phyloP scores from a whole-genome alignment of 2,888 invertebrate species.

The Lymantria monacha region DNA sequence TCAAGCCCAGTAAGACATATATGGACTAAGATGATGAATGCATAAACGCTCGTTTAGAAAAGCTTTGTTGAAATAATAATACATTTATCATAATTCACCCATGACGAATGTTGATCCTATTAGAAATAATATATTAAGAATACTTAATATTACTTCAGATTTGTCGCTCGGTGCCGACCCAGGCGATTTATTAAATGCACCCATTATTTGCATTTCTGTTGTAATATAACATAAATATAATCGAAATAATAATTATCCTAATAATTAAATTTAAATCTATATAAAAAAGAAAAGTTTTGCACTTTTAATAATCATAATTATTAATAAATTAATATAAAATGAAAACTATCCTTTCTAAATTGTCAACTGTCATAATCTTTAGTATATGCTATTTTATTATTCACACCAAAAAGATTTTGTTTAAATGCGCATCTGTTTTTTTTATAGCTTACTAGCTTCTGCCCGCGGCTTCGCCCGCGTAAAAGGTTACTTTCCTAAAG shows the following conservation, averaged over 20 bases:
- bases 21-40: too few species aligned
- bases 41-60: too few species aligned
- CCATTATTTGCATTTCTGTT: neutral
- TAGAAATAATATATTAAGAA: neutral
- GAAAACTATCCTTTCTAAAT: neutral
- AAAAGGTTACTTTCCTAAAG: too few species aligned
- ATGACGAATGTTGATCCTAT: too few species aligned
- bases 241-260: slow-evolving; percentile 5
- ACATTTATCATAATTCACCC: too few species aligned
- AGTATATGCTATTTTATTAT: neutral
- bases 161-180: neutral
- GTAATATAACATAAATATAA: neutral
- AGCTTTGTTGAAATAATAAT: too few species aligned
- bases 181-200: neutral
- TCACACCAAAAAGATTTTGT: neutral
- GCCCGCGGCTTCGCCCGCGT: too few species aligned
- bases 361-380: slow-evolving; percentile 1
- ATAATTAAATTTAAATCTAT: slow-evolving; percentile 9
- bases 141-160: slow-evolving; percentile 4
- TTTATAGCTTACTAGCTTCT: too few species aligned
- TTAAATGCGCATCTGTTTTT: too few species aligned
- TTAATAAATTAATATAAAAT: slow-evolving; percentile 17
- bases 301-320: slow-evolving; percentile 10
- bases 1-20: too few species aligned
- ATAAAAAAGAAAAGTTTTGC: slow-evolving; percentile 16